Evolutionary conservation across 1,140 invertebrate genomes (phyloP).

Genomic region (Medauroidea extradentata): DNA sequence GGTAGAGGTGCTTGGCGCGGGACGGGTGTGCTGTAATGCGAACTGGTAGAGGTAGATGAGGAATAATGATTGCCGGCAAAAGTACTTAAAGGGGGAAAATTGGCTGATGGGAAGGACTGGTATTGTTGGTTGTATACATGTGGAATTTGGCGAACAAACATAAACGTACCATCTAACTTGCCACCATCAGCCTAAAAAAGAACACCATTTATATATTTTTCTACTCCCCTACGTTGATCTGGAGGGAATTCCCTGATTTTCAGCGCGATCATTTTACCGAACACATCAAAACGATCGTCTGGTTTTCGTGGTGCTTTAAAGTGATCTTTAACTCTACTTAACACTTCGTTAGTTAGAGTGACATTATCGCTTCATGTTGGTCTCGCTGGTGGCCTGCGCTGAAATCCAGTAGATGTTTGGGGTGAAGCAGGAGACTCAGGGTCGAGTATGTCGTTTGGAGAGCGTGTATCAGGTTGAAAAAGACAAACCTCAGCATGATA

Average conservation of each 20-base stretch:
- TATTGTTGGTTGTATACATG: too few species aligned
- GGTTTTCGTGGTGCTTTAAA: not conserved
- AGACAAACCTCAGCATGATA: too few species aligned
- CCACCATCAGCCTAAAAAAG: conserved; percentile 1
- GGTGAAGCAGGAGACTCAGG: too few species aligned
- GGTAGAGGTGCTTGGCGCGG: not conserved
- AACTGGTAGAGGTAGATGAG: not conserved
- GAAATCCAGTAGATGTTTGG: too few species aligned
- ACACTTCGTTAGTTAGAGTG: not conserved
- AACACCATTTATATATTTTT: not conserved
- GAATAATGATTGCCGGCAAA: not conserved
- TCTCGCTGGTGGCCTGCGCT: too few species aligned
- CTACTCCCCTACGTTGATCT: not conserved
- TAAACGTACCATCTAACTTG: not conserved
- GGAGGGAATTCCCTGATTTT: not conserved
- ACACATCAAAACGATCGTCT: not conserved
- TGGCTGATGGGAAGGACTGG: not conserved
- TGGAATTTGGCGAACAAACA: too few species aligned
- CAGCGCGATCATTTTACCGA: not conserved
- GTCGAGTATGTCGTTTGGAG: too few species aligned
- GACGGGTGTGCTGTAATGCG: not conserved
- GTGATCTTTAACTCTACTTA: not conserved
- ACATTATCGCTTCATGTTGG: too few species aligned
- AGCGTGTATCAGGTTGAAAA: too few species aligned
- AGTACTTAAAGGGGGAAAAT: not conserved